Percentiles rank a stretch among this genome's conserved stretches.
Evolutionary conservation across 2,113 vertebrate species (phyloP).

Genomic region (Bujurquina vittata): DNA sequence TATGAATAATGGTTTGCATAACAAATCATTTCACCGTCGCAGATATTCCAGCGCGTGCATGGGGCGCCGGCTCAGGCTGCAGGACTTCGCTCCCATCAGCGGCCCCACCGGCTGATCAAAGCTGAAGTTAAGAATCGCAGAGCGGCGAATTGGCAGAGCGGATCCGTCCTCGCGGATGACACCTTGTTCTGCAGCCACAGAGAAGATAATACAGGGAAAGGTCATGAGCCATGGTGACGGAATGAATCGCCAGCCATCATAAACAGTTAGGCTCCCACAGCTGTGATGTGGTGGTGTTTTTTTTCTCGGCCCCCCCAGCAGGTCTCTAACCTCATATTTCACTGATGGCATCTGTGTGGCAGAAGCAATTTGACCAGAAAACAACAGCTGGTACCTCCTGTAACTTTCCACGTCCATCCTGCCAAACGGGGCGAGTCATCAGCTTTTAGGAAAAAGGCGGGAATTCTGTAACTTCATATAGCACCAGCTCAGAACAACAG

Average conservation of each 20-base stretch:
- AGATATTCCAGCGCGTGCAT: slow-evolving; percentile 49
- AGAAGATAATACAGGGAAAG: slow-evolving; percentile 41
- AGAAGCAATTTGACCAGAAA: slow-evolving; percentile 66
- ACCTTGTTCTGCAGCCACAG: slow-evolving; percentile 44
- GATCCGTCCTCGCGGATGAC: slow-evolving; percentile 48
- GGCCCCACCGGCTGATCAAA: slow-evolving; percentile 60
- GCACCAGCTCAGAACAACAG: neutral
- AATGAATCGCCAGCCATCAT: slow-evolving; percentile 59
- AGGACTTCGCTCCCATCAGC: slow-evolving; percentile 64
- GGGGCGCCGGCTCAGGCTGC: slow-evolving; percentile 31
- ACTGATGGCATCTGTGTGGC: slow-evolving; percentile 47
- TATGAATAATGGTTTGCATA: slow-evolving; percentile 79
- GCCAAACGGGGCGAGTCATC: neutral
- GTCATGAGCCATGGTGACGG: slow-evolving; percentile 16
- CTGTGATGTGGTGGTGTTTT: slow-evolving; percentile 61
- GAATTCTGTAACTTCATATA: neutral
- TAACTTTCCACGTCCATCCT: slow-evolving; percentile 44
- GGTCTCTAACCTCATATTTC: slow-evolving; percentile 63
- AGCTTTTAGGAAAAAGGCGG: slow-evolving; percentile 17
- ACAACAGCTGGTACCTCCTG: slow-evolving; percentile 46
- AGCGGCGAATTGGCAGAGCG: slow-evolving; percentile 50
- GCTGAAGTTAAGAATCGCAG: slow-evolving; percentile 57
- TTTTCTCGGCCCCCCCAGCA: slow-evolving; percentile 57
- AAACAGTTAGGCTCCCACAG: slow-evolving; percentile 63
- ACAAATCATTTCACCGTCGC: slow-evolving; percentile 72